Base-by-base conservation (phyloP, 35 echinoderm and acorn worm species). In the Eucidaris tribuloides region DNA sequence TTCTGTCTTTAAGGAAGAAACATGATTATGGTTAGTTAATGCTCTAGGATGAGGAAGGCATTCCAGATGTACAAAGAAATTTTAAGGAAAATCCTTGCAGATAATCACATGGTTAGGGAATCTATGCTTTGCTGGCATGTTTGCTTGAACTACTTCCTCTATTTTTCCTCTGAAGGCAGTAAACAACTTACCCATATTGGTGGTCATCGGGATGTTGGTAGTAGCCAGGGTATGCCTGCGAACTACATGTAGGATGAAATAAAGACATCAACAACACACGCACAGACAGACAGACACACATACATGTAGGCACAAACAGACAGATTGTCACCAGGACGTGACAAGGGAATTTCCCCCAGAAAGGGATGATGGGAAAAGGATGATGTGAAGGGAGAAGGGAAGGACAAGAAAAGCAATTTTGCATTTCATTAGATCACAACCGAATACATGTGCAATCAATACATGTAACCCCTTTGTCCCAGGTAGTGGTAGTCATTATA, bases 121-220 rank as follows among this genome's bases (percentile, higher is more conserved):
- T n/a, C n/a, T n/a, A n/a, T n/a, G n/a, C n/a, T n/a, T n/a, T n/a
- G n/a, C n/a, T n/a, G n/a, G n/a, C n/a, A n/a, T n/a, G n/a, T n/a
- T n/a, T n/a, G n/a, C n/a, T n/a, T n/a, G n/a, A n/a, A n/a, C n/a
- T n/a, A n/a, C n/a, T n/a, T n/a, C n/a, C 60, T 40, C 33, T 57
- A 43, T 36, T 30, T 34, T 58, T 86, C 83, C 14, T 78, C 49
- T 23, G 65, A 49, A 0, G 82, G 65, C 19, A 45, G 42, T 9
- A 24, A 11, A 46, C 32, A 44, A 85, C 66, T 72, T 72, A 80
- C 52, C 77, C 44, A 80, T 35, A 29, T n/a, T n/a, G n/a, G 27
- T 80, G 30, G 77, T 80, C 30, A 54, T 80, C 77, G 5, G 44
- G 32, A 58, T 58, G 44, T 28, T 80, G 77, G 27, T 54, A 80